Conservation (phyloP, 1,140 invertebrate species). For the Trachymyrmex septentrionalis region DNA sequence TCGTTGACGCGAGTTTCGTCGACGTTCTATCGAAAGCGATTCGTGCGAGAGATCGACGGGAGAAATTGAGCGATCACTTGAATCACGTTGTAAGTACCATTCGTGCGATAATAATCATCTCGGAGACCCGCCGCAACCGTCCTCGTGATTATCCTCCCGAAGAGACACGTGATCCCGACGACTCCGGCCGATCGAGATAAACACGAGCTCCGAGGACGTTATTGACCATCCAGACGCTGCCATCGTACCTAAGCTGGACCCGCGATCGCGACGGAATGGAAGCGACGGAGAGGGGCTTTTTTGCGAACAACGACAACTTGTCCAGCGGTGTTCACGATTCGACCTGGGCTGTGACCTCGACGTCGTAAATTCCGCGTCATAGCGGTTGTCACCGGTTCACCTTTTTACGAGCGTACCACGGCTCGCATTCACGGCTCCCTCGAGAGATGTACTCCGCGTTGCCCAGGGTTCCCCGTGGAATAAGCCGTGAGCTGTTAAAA, state of each 20-base stretch:
- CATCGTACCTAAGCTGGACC: conserved; percentile 43
- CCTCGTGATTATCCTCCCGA: conserved; percentile 57
- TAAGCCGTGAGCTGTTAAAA: conserved; percentile 69
- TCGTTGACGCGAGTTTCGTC: background rate
- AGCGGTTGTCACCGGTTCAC: conserved; percentile 80
- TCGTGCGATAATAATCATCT: conserved; percentile 61
- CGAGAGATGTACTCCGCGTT: conserved; percentile 69
- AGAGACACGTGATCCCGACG: conserved; percentile 59
- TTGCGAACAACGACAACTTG: conserved; percentile 76
- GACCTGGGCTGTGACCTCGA: conserved; percentile 78
- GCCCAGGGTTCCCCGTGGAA: conserved; percentile 48
- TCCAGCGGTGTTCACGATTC: conserved; percentile 80
- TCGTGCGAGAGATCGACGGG: conserved; percentile 34
- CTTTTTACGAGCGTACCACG: conserved; percentile 79
- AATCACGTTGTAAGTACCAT: conserved; percentile 58
- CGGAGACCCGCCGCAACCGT: conserved; percentile 56
- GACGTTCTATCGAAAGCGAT: conserved; percentile 37
- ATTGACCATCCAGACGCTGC: conserved; percentile 42
- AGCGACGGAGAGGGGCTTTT: conserved; percentile 64
- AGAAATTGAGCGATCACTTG: conserved; percentile 62
- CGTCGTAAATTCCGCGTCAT: conserved; percentile 81
- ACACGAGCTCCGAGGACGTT: conserved; percentile 53
- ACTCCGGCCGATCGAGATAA: conserved; percentile 56
- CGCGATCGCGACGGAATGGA: conserved; percentile 59
- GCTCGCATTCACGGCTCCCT: conserved; percentile 73